Base-by-base conservation (phyloP, 64 coral and sea anemone species). In the Astreopora myriophthalma region DNA sequence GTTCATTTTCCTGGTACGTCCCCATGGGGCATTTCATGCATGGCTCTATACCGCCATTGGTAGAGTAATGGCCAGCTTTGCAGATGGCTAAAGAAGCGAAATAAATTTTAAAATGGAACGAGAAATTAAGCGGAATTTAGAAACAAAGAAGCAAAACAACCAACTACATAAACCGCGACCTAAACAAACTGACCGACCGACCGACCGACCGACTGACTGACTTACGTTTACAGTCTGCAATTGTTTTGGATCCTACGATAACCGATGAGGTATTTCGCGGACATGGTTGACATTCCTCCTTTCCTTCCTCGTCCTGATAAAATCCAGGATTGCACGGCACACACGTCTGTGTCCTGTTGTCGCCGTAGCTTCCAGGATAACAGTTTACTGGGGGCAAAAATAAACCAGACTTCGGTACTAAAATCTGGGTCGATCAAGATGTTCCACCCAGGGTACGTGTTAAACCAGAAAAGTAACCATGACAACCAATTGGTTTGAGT, bases 241-340 rank as follows among this genome's bases (percentile, higher is more conserved):
- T 67, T n/a, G 25, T 65, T 55, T 75, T 94, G 73, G 86, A 79
- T 30, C 80, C 85, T 26, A 28, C 81, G 1, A 42, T 52, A 25
- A 94, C 93, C 0, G 91, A 94, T 23, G 88, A 90, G 22, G 85
- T 70, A 48, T 82, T 65, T n/a, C 87, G 48, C 13, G 79, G 52
- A 58, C 95, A 97, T 0, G 88, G 91, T 31, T 90, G 91, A 22
- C 95, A 97, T 34, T 89, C 95, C 0, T 48, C 89, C 28, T 90
- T 97, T 3, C 95, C 95, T 29, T 97, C 87, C 29, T 58, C 80
- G 67, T 97, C 92, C 39, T 94, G 92, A 69, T 97, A 97, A 16
- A 75, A 92, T 61, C 95, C 95, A 24, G 85, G 20, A 13, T 26
- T 32, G 30, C 95, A 97, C 0, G 85, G 86, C 35, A 73, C 64